A percentile compares a stretch with the other conserved stretches of the same genome.
Conservation (phyloP, 2,113 vertebrate genomes). For the Stictonetta naevosa region DNA sequence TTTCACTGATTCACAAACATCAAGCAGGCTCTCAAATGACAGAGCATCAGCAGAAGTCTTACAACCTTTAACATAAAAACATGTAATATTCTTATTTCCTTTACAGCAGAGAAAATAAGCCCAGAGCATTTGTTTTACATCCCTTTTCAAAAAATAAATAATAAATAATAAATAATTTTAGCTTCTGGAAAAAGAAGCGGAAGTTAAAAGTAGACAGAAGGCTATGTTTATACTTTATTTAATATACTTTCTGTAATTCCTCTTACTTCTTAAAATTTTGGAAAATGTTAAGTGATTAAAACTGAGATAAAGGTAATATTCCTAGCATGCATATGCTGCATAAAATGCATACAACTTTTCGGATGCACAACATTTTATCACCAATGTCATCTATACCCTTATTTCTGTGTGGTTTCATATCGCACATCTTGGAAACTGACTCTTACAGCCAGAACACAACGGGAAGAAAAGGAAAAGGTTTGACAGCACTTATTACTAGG, state of each 20-base stretch:
- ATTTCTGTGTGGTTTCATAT: background rate
- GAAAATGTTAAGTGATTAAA: background rate
- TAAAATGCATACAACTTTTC: background rate
- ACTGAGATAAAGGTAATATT: background rate
- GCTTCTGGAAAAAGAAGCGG: background rate
- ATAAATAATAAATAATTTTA: background rate
- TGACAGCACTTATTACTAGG: background rate
- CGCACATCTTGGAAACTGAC: background rate
- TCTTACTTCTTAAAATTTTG: background rate
- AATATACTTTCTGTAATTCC: background rate
- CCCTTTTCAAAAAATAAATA: no score
- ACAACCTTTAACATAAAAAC: background rate
- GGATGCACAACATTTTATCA: background rate
- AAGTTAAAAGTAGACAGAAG: background rate
- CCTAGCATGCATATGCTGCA: background rate
- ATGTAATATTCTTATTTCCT: conserved; percentile 12
- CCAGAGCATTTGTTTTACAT: background rate
- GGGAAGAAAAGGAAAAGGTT: background rate
- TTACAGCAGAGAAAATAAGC: background rate
- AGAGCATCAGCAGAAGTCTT: background rate
- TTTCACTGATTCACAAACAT: background rate
- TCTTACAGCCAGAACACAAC: background rate
- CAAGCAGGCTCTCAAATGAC: background rate
- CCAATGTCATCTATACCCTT: background rate
- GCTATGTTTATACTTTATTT: background rate